Conservation (phyloP, 2,113 vertebrate genomes). For the Sander vitreus region DNA sequence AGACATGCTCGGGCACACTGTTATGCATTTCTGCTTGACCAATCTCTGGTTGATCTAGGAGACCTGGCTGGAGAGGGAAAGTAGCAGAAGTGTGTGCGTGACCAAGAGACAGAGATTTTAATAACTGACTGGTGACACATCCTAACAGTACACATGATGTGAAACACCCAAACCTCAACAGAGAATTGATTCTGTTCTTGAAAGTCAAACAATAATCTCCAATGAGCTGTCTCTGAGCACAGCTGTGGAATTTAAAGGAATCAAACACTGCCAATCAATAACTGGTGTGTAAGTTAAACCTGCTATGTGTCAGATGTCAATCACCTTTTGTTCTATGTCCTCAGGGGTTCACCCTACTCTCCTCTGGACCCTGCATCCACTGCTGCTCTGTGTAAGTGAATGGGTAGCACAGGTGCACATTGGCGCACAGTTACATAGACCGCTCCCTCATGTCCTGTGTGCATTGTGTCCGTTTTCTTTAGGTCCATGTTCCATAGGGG, state of each 20-base stretch:
- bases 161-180: not conserved
- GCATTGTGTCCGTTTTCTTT: slow-evolving; percentile 75
- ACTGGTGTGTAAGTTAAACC: slow-evolving; percentile 26
- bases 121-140: slow-evolving; percentile 31
- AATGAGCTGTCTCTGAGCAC: not conserved
- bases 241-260: slow-evolving; percentile 11
- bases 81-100: not conserved
- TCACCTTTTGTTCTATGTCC: slow-evolving; percentile 58
- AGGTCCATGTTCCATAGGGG: slow-evolving; percentile 71
- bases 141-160: not conserved
- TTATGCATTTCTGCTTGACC: slow-evolving; percentile 72
- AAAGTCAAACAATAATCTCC: slow-evolving; percentile 25
- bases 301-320: slow-evolving; percentile 65
- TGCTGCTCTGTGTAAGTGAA: slow-evolving; percentile 58
- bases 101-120: slow-evolving; percentile 2
- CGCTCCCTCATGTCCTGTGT: slow-evolving; percentile 57
- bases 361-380: slow-evolving; percentile 34
- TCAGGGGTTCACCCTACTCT: slow-evolving; percentile 24
- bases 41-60: slow-evolving; percentile 49
- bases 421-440: slow-evolving; percentile 77
- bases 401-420: slow-evolving; percentile 77
- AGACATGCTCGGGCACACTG: slow-evolving; percentile 73
- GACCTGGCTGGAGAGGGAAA: slow-evolving; percentile 10
- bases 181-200: not conserved
- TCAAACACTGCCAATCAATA: slow-evolving; percentile 15